Base-by-base conservation (phyloP, 2,113 vertebrate species). In the Acanthochromis polyacanthus region DNA sequence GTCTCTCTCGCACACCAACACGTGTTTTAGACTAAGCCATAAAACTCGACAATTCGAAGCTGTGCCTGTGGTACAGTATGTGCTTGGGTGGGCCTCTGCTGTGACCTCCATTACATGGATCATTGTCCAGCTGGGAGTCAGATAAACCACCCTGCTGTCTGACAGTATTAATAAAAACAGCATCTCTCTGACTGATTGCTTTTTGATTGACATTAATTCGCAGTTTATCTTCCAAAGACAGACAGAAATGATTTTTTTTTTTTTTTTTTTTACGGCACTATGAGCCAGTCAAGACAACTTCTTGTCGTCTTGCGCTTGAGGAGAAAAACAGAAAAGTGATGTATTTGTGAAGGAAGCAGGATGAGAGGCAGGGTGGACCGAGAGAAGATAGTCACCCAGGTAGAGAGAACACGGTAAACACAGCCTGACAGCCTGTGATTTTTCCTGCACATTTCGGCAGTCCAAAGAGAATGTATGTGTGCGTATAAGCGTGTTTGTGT, bases 381-480 rank as follows among this genome's bases (percentile, higher is more conserved):
- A 59, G 66, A 80, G 70, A 72, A 70, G 78, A 71, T 62, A 58
- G 81, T 78, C 60, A 68, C 82, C 58, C 83, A 87, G 85, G 83
- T 87, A 78, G 83, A 88, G 36, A 80, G 75, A 88, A 60, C 50
- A 73, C 62, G 53, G 82, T 85, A 80, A 90, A 90, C 85, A 84
- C 76, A 60, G 43, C 17, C 72, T 91, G 88, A 90, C 88, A 89
- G 87, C 68, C 73, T 88, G 67, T 74, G 77, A 81, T 86, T 85
- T 83, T 38, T 40, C 25, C 56, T 66, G 66, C 50, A 68, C 56
- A 74, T 84, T 72, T 83, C 76, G 74, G 38, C 14, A 43, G 76
- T 55, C 57, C 70, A 45, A 67, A 61, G 81, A 76, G 48, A 57
- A 36, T 60, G 55, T 64, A 15, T 60, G 43, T 64, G 32, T 56